A percentile compares a stretch with the other conserved stretches of the same genome.
Conservation (phyloP, 2,113 vertebrate species). For the Myotis yumanensis region DNA sequence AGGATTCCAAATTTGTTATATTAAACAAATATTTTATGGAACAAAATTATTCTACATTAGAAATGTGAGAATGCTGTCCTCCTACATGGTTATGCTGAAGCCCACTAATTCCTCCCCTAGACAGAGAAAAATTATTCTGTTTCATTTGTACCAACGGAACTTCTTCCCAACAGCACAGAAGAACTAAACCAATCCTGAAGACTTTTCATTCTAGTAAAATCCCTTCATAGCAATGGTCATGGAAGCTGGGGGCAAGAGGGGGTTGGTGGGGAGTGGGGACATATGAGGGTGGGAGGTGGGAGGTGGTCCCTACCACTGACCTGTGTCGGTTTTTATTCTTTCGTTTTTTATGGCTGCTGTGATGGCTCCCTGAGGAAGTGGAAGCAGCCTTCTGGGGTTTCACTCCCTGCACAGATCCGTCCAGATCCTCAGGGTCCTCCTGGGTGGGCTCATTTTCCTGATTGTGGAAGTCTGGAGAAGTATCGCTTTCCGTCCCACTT, state of each 20-base stretch:
- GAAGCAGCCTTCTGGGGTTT: constrained; percentile 98
- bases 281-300: neutral
- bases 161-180: neutral
- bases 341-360: constrained; percentile 98
- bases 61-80: neutral
- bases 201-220: neutral
- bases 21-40: neutral
- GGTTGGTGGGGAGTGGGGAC: rapidly evolving
- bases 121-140: neutral
- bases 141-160: neutral
- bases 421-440: constrained; percentile 96
- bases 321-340: constrained; percentile 99
- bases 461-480: constrained; percentile 98
- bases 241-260: neutral
- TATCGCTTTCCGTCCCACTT: constrained; percentile 97
- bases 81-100: neutral
- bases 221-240: neutral
- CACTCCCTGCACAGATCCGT: constrained; percentile 93
- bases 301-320: constrained; percentile 82
- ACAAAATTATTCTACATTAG: neutral
- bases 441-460: constrained; percentile 98
- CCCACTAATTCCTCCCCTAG: neutral
- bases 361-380: constrained; percentile 93
- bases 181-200: neutral
- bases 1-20: neutral